Base-by-base conservation (phyloP, 2,797 vertebrate genomes). In the Gallinago solitaria region DNA sequence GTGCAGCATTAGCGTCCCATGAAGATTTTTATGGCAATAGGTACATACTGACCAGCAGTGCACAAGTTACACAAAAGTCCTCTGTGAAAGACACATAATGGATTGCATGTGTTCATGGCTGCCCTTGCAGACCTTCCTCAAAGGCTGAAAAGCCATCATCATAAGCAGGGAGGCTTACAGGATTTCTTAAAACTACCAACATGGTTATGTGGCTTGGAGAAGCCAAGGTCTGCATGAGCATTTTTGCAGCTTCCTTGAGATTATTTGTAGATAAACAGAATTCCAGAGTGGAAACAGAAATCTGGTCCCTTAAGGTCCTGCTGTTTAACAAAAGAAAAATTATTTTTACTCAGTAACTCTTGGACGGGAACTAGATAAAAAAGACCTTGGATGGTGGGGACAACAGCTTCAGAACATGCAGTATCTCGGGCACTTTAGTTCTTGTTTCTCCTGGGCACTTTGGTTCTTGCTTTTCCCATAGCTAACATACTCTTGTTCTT, bases 401-500 rank as follows among this genome's bases (percentile, higher is more conserved):
- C 33, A 63, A 20, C 32, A 50, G 10, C 33, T 78, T 88, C 85
- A 69, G 37, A 92, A 35, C 21, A 9, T 47, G 48, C 53, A 71
- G 30, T 80, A 33, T 83, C 71, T 95, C n/a, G 23, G 23, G 43
- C 32, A 41, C 33, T 77, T 89, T 37, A 47, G 20, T 74, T 65
- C 20, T 60, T 67, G 5, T n/a, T 94, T 54, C 90, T 33, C 12
- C 45, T 47, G 47, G 47, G 47, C 47, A 47, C 47, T 47, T 47
- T 47, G 47, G 20, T 74, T 68, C 23, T 59, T 67, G 5, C 30
- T 95, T 57, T 91, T 33, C 10, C 43, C 88, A 45, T 48, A 45
- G 24, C 63, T 94, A 88, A 96, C 14, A 16, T 33, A 23, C 23
- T 95, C 64, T 97, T n/a, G 88, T 54, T 96, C 25, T 96, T 96